A percentile compares a stretch with the other conserved stretches of the same genome.
phyloP scores from a whole-genome alignment of 1,140 invertebrate species.

The Leptinotarsa defecta region DNA sequence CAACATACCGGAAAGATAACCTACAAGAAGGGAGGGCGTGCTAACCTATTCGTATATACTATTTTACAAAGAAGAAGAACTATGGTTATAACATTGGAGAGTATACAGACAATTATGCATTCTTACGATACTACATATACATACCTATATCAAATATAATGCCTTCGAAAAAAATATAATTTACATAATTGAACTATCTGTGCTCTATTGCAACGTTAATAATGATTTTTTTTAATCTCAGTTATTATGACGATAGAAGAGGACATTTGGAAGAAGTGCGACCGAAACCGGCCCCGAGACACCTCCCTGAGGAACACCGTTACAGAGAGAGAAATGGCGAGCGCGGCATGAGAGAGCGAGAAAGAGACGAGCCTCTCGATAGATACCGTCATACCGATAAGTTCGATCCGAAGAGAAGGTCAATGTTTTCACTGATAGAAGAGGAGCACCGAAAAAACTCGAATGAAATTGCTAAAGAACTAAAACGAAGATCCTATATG shows the following conservation, averaged over 20 bases:
- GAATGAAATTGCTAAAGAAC: conserved; percentile 57
- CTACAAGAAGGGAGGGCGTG: no score
- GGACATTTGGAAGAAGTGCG: conserved; percentile 30
- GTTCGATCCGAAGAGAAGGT: conserved; percentile 53
- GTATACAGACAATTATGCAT: no score
- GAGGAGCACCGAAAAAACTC: conserved; percentile 56
- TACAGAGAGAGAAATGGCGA: conserved; percentile 50
- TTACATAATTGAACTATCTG: no score
- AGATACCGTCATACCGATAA: conserved; percentile 54
- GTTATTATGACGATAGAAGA: conserved; percentile 37
- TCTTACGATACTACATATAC: no score
- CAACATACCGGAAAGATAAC: no score
- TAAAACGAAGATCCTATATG: conserved; percentile 57
- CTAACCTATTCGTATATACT: no score
- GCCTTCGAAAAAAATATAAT: no score
- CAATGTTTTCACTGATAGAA: conserved; percentile 56
- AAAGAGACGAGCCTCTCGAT: conserved; percentile 37
- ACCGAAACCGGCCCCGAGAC: conserved; percentile 50
- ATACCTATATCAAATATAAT: no score
- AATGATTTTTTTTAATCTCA: conserved; percentile 17
- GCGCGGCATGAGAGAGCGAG: conserved; percentile 26
- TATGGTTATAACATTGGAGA: no score
- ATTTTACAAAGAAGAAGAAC: no score
- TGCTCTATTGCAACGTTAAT: neutral
- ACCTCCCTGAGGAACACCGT: conserved; percentile 40